These are phyloP conservation scores for Saguinus midas DNA, from an alignment of 2,113 vertebrate species.

Conservation along the genomic window DNA sequence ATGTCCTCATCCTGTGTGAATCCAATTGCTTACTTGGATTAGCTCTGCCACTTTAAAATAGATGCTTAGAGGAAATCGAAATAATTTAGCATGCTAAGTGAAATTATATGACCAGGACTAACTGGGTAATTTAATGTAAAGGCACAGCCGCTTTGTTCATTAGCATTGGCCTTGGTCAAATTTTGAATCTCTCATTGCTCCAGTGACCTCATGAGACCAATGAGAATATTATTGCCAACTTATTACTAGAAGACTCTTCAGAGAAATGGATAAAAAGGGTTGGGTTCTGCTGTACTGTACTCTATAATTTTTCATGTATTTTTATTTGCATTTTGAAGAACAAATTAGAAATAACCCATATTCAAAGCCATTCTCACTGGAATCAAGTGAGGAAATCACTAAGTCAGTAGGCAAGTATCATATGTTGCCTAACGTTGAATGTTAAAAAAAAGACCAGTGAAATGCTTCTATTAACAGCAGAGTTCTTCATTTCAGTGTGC, in stretches of 20 bases:
- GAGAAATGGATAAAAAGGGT: not conserved
- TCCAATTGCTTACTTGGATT: conserved; percentile 55
- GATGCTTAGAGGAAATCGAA: conserved; percentile 51
- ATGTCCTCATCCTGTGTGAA: conserved; percentile 28
- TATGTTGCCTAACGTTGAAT: not conserved
- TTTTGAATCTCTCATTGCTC: not conserved
- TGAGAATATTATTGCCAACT: not conserved
- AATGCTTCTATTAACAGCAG: not conserved
- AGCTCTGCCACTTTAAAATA: conserved; percentile 29
- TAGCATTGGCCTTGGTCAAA: conserved; percentile 9
- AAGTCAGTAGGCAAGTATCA: not conserved
- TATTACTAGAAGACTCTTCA: not conserved
- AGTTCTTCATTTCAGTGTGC: not conserved
- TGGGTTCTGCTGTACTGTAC: not conserved
- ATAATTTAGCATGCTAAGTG: conserved; percentile 42
- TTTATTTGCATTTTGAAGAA: conserved; percentile 31
- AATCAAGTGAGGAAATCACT: not conserved
- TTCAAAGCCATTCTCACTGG: not conserved
- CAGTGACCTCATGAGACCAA: not conserved
- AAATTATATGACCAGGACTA: conserved; percentile 32
- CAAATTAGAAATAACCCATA: conserved; percentile 34
- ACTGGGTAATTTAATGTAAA: conserved; percentile 31
- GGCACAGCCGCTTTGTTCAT: not conserved
- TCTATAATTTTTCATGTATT: not conserved
- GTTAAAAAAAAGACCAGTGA: conserved; percentile 24